Evolutionary conservation across 1,140 invertebrate species (phyloP).

Genomic region (Danaus melanippus): DNA sequence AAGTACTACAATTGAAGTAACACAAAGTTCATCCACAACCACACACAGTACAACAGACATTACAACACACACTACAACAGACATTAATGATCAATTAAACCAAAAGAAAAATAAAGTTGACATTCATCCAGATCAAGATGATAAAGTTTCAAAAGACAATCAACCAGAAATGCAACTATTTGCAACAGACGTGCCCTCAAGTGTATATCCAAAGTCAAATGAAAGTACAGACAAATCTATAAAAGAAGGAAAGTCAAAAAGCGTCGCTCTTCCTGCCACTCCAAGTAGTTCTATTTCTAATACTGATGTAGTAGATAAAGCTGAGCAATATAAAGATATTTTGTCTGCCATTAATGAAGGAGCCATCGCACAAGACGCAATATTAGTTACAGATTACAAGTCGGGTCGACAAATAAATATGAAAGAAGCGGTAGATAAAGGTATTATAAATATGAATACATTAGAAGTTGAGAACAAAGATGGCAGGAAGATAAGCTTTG

Average conservation of each 20-base stretch:
- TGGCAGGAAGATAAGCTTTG: slow-evolving; percentile 78
- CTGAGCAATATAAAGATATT: slow-evolving; percentile 74
- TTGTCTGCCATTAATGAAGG: slow-evolving; percentile 79
- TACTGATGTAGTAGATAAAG: slow-evolving; percentile 10
- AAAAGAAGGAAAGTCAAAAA: too few relatives aligned
- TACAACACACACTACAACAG: slow-evolving; percentile 15
- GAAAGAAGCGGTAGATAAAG: slow-evolving; percentile 82
- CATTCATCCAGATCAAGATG: slow-evolving; percentile 25
- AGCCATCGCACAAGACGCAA: slow-evolving; percentile 75
- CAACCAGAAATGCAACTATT: slow-evolving; percentile 13
- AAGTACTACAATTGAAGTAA: slow-evolving; percentile 42
- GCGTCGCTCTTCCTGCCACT: too few relatives aligned
- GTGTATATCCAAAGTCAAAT: too few relatives aligned
- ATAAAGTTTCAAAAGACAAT: slow-evolving; percentile 22
- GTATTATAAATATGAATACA: slow-evolving; percentile 82
- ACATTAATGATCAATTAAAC: slow-evolving; percentile 12
- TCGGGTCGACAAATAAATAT: slow-evolving; percentile 81
- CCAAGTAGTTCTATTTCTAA: too few relatives aligned
- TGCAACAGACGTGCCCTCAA: too few relatives aligned
- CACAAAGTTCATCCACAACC: slow-evolving; percentile 32
- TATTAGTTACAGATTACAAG: slow-evolving; percentile 83
- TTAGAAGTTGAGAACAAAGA: slow-evolving; percentile 78
- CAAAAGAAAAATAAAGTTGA: too few relatives aligned
- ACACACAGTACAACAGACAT: slow-evolving; percentile 5
- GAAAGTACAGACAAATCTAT: too few relatives aligned